These are phyloP conservation scores for Thalassophryne amazonica DNA, from an alignment of 2,797 vertebrate species.

Conservation along the genomic window DNA sequence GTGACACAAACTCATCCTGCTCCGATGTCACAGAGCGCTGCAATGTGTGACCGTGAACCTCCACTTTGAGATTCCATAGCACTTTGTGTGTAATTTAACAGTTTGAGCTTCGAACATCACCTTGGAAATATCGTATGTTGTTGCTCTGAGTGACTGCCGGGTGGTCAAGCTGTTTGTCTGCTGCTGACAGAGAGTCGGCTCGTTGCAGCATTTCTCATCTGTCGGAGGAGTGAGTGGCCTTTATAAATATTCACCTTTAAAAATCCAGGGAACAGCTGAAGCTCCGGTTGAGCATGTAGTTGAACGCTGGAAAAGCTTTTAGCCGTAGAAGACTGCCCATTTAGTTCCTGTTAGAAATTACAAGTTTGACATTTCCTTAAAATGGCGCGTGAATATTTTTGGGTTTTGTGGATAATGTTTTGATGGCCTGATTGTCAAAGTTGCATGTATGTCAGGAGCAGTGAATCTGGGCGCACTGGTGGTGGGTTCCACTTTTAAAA, in stretches of 20 bases:
- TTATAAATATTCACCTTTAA: slow-evolving; percentile 40
- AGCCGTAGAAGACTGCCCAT: slow-evolving; percentile 20
- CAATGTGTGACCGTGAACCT: slow-evolving; percentile 15
- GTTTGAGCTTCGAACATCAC: slow-evolving; percentile 75
- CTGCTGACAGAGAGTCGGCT: slow-evolving; percentile 44
- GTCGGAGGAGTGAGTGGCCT: slow-evolving; percentile 49
- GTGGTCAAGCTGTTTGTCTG: slow-evolving; percentile 51
- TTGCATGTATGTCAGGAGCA: no score
- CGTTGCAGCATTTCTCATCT: slow-evolving; percentile 56
- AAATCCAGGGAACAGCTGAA: slow-evolving; percentile 52
- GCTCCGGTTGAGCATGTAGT: slow-evolving; percentile 32
- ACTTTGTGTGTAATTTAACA: slow-evolving; percentile 78
- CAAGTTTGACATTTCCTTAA: slow-evolving; percentile 14
- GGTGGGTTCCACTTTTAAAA: no score
- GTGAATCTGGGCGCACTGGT: no score
- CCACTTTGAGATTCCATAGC: slow-evolving; percentile 35
- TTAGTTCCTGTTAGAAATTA: no score
- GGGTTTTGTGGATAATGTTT: no score
- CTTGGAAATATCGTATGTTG: slow-evolving; percentile 83
- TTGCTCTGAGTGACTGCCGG: slow-evolving; percentile 46
- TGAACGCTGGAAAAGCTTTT: slow-evolving; percentile 55
- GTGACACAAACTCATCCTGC: no score
- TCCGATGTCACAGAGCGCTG: slow-evolving; percentile 3
- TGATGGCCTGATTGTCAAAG: no score
- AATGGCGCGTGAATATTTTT: not conserved